Evolutionary conservation across 37 sponge, comb jelly and placozoan species (phyloP).

Genomic region (Oscarella lobularis): DNA sequence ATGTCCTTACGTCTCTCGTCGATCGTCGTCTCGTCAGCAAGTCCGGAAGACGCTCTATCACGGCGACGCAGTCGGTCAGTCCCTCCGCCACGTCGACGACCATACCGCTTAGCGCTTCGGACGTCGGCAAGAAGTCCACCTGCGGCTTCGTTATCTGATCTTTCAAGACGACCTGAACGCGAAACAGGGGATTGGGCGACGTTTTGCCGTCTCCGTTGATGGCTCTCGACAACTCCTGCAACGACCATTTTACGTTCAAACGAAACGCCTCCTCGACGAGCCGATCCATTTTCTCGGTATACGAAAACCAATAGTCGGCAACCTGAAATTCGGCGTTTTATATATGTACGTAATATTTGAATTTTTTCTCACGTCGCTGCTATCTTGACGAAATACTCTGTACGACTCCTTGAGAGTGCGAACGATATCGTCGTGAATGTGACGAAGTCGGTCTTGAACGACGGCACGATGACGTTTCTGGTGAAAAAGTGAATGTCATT

Average conservation of each 20-base stretch:
- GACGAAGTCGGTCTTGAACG: conserved; percentile 35
- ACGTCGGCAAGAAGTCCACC: conserved; percentile 74
- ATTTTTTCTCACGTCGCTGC: conserved; percentile 58
- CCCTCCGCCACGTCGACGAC: conserved; percentile 44
- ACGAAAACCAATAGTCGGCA: conserved; percentile 61
- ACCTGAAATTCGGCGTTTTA: too few species aligned
- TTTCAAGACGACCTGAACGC: conserved; percentile 67
- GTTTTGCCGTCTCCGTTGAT: conserved; percentile 93
- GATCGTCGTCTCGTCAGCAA: conserved; percentile 43
- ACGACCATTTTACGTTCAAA: conserved; percentile 94
- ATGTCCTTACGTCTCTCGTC: conserved; percentile 6
- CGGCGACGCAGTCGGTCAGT: conserved; percentile 39
- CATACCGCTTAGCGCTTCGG: conserved; percentile 46
- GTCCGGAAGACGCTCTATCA: conserved; percentile 71
- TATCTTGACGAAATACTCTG: conserved; percentile 70
- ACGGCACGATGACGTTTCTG: conserved; percentile 42
- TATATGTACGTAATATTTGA: too few species aligned
- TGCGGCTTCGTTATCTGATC: too few species aligned
- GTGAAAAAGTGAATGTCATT: too few species aligned
- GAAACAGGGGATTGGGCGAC: conserved; percentile 79
- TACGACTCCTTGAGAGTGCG: conserved; percentile 50
- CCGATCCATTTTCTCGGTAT: conserved; percentile 80
- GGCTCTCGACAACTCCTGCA: conserved; percentile 77
- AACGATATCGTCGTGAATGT: conserved; percentile 64
- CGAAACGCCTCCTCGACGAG: conserved; percentile 94